phyloP scores from a whole-genome alignment of 2,888 invertebrate genomes.

The Rhogogaster chlorosoma region DNA sequence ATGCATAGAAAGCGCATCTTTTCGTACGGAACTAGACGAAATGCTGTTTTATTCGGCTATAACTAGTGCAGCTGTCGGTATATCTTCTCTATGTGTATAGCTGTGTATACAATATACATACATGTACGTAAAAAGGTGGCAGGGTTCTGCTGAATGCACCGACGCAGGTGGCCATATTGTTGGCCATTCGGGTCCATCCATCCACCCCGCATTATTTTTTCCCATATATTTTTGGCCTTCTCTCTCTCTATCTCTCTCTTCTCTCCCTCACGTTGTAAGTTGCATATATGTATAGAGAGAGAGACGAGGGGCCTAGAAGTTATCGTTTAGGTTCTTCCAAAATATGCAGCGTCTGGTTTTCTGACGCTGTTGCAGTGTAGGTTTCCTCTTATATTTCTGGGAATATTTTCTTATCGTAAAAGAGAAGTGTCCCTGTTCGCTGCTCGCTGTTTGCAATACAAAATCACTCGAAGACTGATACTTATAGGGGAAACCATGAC shows the following conservation, averaged over 20 bases:
- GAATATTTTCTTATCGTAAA: background rate
- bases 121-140: background rate
- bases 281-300: too few species aligned
- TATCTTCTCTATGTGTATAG: background rate
- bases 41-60: background rate
- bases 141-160: slow-evolving; percentile 20
- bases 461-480: background rate
- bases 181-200: slow-evolving; percentile 5
- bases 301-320: background rate
- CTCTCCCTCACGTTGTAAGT: background rate
- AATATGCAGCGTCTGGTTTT: background rate
- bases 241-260: background rate
- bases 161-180: slow-evolving; percentile 41
- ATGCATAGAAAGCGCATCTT: background rate
- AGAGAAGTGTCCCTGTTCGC: background rate
- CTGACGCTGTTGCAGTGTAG: background rate
- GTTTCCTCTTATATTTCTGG: background rate
- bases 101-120: background rate
- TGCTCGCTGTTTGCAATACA: background rate
- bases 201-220: background rate
- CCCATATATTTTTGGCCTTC: background rate
- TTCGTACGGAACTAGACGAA: background rate
- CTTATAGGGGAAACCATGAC: background rate
- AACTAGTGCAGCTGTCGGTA: slow-evolving; percentile 15
- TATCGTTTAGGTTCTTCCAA: background rate